Evolutionary conservation across 2,797 vertebrate species (phyloP).

Genomic region (Pseudomugil gertrudae): DNA sequence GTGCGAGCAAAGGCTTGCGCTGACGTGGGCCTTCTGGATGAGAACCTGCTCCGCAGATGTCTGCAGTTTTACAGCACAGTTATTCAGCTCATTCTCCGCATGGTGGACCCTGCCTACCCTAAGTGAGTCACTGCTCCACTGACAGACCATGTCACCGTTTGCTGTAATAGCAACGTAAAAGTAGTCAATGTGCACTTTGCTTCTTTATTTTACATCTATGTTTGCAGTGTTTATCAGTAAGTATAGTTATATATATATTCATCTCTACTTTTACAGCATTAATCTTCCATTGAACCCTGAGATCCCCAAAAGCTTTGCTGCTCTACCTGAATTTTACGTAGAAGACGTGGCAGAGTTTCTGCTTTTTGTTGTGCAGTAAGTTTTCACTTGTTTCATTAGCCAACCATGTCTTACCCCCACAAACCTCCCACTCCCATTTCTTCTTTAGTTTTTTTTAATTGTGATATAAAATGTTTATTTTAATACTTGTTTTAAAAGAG

Average conservation of each 20-base stretch:
- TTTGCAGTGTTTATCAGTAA: neutral
- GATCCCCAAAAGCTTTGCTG: conserved; percentile 96
- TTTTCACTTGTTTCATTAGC: conserved; percentile 45
- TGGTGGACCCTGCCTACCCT: conserved; percentile 94
- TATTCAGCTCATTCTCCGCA: conserved; percentile 95
- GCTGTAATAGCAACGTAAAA: conserved; percentile 14
- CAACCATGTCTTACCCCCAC: neutral
- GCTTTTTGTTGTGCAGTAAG: conserved; percentile 99
- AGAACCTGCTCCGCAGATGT: conserved; percentile 95
- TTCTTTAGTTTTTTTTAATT: neutral
- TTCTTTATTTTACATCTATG: neutral
- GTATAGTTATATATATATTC: conserved; percentile 1
- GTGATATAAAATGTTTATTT: neutral
- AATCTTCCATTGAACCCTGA: conserved; percentile 93
- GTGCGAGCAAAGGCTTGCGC: conserved; percentile 98
- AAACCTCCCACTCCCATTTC: neutral
- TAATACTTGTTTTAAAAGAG: neutral
- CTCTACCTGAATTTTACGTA: conserved; percentile 97
- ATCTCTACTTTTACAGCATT: conserved; percentile 77
- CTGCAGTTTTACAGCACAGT: conserved; percentile 98
- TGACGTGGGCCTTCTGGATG: conserved; percentile 95
- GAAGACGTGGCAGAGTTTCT: conserved; percentile 99
- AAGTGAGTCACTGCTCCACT: conserved; percentile 83
- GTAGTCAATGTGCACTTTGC: neutral
- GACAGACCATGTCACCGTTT: conserved; percentile 6